These are phyloP conservation scores for Acromyrmex heyeri DNA, from an alignment of 1,140 invertebrate genomes.

Conservation along the genomic window DNA sequence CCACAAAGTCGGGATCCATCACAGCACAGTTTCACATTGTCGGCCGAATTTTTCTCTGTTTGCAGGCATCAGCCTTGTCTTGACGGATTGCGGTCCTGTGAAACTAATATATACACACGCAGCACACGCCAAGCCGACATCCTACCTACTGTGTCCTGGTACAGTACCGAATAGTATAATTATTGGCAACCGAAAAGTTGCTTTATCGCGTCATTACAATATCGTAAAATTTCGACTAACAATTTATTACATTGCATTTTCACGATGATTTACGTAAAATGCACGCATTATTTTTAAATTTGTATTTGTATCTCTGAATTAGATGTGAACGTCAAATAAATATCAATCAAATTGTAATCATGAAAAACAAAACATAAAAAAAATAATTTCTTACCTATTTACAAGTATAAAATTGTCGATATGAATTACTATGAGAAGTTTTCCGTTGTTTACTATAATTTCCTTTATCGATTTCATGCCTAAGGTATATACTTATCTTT, in stretches of 20 bases:
- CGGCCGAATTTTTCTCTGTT: constrained; percentile 77
- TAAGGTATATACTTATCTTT: constrained; percentile 4
- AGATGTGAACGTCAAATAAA: background rate
- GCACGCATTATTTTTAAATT: constrained; percentile 9
- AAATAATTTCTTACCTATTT: constrained; percentile 10
- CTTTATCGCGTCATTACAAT: background rate
- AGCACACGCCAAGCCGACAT: constrained; percentile 85
- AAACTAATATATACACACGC: constrained; percentile 87
- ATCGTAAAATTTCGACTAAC: background rate
- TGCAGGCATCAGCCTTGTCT: constrained; percentile 83
- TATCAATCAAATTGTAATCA: background rate
- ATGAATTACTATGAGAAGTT: background rate
- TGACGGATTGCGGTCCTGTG: constrained; percentile 84
- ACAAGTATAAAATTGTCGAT: background rate
- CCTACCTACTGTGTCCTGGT: constrained; percentile 48
- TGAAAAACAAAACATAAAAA: background rate
- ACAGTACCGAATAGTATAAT: constrained; percentile 33
- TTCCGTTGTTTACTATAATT: background rate
- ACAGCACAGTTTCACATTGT: constrained; percentile 74
- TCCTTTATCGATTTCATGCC: background rate
- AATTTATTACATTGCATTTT: constrained; percentile 8
- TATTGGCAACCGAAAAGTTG: background rate
- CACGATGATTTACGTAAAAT: background rate
- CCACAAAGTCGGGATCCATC: constrained; percentile 72
- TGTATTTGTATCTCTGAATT: background rate